phyloP scores from a whole-genome alignment of 2,888 invertebrate genomes.

The Bombylius discolor region DNA sequence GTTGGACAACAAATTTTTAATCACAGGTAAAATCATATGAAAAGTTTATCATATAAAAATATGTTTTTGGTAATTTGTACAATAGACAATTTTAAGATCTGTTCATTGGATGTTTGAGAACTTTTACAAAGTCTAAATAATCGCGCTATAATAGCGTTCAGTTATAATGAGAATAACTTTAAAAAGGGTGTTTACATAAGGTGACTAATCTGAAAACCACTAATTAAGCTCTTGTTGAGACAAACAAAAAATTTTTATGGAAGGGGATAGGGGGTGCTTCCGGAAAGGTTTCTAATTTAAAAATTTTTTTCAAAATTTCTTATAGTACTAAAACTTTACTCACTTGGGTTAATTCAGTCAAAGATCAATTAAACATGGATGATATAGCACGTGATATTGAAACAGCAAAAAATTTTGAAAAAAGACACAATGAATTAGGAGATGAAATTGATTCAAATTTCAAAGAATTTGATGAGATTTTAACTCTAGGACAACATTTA shows the following conservation, averaged over 20 bases:
- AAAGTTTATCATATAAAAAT: too few species aligned
- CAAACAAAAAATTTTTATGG: too few species aligned
- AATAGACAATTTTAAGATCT: too few species aligned
- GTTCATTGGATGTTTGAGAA: background rate
- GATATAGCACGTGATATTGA: constrained; percentile 77
- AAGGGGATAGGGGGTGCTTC: too few species aligned
- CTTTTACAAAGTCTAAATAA: too few species aligned
- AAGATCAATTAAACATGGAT: constrained; percentile 65
- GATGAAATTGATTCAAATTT: constrained; percentile 84
- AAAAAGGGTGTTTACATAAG: too few species aligned
- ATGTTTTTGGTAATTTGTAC: too few species aligned
- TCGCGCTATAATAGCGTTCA: too few species aligned
- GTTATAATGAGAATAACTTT: too few species aligned
- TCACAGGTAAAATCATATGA: constrained; percentile 17
- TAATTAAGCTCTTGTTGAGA: too few species aligned
- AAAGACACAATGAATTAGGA: constrained; percentile 79
- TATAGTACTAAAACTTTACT: constrained; percentile 64
- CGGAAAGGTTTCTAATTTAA: too few species aligned
- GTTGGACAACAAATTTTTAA: constrained; percentile 79
- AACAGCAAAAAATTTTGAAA: constrained; percentile 78
- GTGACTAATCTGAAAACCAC: too few species aligned
- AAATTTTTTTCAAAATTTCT: background rate
- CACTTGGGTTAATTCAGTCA: constrained; percentile 70
- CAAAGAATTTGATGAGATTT: constrained; percentile 76
- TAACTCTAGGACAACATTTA: constrained; percentile 63